phyloP scores from a whole-genome alignment of 1,140 invertebrate species.

The Notospermus geniculatus region DNA sequence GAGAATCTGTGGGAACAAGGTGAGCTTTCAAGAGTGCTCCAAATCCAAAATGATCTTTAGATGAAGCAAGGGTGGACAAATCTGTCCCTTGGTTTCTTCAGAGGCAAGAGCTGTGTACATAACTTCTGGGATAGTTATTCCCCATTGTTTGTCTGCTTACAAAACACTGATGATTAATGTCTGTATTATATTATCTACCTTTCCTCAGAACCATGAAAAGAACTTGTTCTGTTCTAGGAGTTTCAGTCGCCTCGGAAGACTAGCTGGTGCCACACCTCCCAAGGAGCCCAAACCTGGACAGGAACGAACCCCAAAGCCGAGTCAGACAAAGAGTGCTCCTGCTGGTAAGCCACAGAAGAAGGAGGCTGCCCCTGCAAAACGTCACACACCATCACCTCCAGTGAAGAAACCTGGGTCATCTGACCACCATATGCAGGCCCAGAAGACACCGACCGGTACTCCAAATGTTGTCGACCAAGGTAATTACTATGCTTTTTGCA shows the following conservation, averaged over 20 bases:
- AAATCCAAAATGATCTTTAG: constrained; percentile 23
- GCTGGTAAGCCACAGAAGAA: background rate
- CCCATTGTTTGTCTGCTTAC: too few relatives aligned
- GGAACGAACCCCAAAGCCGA: constrained; percentile 13
- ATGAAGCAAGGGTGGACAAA: constrained; percentile 32
- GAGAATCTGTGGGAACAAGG: constrained; percentile 27
- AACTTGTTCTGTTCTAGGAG: constrained; percentile 23
- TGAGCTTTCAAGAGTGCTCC: background rate
- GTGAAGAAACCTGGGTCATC: constrained; percentile 14
- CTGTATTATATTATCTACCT: too few relatives aligned
- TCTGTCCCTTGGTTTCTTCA: too few relatives aligned
- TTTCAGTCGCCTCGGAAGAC: constrained; percentile 38
- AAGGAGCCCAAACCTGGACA: background rate
- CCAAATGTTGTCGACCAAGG: too few relatives aligned
- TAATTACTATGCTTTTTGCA: too few relatives aligned
- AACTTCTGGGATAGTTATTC: too few relatives aligned
- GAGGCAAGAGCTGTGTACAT: too few relatives aligned
- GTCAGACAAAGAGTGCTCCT: background rate
- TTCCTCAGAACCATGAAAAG: too few relatives aligned
- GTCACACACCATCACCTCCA: constrained; percentile 15
- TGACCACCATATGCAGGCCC: constrained; percentile 11
- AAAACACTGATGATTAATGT: too few relatives aligned
- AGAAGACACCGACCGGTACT: background rate
- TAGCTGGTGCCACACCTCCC: constrained; percentile 33
- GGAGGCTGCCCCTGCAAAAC: background rate